A percentile compares a stretch with the other conserved stretches of the same genome.
Evolutionary conservation across 2,113 vertebrate species (phyloP).

Genomic region (Pterocles burchelli): DNA sequence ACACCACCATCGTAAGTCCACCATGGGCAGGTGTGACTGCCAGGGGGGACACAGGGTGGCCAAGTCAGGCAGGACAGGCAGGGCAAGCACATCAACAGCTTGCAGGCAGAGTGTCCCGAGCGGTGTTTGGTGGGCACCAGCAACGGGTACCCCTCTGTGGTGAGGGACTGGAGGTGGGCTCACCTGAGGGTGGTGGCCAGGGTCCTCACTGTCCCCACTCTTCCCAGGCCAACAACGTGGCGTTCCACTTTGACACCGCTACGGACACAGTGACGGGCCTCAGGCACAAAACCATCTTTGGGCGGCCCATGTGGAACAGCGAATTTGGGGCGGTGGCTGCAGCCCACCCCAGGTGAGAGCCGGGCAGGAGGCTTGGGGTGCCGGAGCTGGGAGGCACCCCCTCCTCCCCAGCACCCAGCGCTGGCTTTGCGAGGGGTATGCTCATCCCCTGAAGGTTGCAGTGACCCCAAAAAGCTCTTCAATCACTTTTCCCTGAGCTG

Average conservation of each 20-base stretch:
- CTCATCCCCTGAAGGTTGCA: background rate
- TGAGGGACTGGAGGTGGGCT: background rate
- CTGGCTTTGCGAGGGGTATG: background rate
- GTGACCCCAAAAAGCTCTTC: background rate
- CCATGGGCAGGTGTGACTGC: rapidly evolving
- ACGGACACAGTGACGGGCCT: constrained; percentile 86
- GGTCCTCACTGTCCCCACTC: background rate
- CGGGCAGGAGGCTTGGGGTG: rapidly evolving
- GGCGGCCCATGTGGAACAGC: constrained; percentile 87
- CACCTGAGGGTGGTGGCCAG: rapidly evolving
- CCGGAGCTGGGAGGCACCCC: background rate
- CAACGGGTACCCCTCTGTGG: rapidly evolving
- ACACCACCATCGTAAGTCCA: constrained; percentile 80
- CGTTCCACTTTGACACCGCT: constrained; percentile 79
- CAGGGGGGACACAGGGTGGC: rapidly evolving
- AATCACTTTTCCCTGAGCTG: background rate
- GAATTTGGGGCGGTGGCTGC: constrained; percentile 85
- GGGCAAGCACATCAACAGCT: background rate
- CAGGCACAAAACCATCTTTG: constrained; percentile 90
- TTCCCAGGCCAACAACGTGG: constrained; percentile 74
- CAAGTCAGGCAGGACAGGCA: background rate
- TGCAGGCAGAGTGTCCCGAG: background rate
- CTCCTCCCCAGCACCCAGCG: background rate
- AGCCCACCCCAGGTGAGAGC: constrained; percentile 85
- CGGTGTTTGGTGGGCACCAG: background rate